Conservation (phyloP, 2,888 invertebrate genomes). For the Lasiommata megera region DNA sequence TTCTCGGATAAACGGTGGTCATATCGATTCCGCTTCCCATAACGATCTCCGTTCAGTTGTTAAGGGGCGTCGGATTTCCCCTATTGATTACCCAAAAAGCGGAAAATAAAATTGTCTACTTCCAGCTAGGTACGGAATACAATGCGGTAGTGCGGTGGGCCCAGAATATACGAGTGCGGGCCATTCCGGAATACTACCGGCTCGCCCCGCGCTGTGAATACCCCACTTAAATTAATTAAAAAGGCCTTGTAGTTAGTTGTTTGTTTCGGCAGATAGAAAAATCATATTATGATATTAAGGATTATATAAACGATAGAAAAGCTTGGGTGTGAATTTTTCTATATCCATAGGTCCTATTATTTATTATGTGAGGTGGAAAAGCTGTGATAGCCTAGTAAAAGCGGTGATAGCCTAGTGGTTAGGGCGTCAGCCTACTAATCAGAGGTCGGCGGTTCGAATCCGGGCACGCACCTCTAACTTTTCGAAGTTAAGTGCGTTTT, state of each 20-base stretch:
- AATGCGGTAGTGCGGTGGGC: conserved; percentile 60
- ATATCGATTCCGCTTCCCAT: conserved; percentile 44
- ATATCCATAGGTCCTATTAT: no score
- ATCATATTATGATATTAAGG: no score
- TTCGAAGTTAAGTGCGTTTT: no score
- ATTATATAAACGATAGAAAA: no score
- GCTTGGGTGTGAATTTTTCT: no score
- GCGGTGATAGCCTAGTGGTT: no score
- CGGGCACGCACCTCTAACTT: no score
- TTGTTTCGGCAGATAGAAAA: no score
- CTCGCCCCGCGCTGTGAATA: conserved; percentile 27
- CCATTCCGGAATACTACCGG: conserved; percentile 23
- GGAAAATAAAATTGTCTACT: conserved; percentile 77
- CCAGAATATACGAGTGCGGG: conserved; percentile 26
- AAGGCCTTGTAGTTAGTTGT: conserved; percentile 25
- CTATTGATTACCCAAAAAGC: conserved; percentile 81
- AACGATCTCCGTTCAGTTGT: conserved; percentile 48
- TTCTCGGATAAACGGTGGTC: conserved; percentile 1
- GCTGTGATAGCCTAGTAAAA: no score
- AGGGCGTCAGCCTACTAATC: no score
- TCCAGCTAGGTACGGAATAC: conserved; percentile 54
- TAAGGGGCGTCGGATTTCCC: conserved; percentile 70
- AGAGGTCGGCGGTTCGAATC: no score
- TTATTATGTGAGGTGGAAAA: no score
- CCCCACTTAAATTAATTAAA: conserved; percentile 66